These are phyloP conservation scores for Rhadina sibilatrix DNA, from an alignment of 2,113 vertebrate genomes.

Conservation along the genomic window DNA sequence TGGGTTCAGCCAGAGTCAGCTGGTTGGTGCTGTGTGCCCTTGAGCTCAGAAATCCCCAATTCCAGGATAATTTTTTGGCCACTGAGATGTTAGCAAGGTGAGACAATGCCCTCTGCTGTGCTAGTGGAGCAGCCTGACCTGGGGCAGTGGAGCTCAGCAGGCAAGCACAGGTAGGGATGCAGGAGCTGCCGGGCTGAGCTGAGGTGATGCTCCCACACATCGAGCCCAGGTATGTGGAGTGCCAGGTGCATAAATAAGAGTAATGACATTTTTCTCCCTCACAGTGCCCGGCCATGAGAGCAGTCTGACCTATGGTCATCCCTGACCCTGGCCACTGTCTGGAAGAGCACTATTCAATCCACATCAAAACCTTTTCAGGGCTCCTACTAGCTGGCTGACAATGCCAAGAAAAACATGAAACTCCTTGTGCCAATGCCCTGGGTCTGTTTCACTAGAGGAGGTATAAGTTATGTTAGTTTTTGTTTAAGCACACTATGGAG, in stretches of 20 bases:
- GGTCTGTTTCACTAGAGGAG: background rate
- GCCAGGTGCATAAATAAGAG: background rate
- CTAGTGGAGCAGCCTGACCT: background rate
- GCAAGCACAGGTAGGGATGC: fast-evolving
- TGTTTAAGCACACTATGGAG: background rate
- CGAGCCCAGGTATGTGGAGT: background rate
- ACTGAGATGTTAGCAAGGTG: background rate
- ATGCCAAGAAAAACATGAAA: background rate
- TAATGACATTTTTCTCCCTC: background rate
- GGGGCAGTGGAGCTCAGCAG: background rate
- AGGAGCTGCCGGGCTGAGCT: background rate
- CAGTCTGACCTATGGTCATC: background rate
- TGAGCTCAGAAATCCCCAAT: background rate
- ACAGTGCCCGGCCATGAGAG: background rate
- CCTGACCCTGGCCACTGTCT: background rate
- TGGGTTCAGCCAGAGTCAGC: background rate
- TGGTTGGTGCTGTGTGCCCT: background rate
- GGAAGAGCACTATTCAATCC: background rate
- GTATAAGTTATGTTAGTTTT: background rate
- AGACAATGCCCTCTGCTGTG: background rate
- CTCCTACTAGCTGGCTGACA: background rate
- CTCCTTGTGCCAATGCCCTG: background rate
- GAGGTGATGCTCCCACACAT: background rate
- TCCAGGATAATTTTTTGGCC: background rate
- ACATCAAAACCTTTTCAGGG: background rate